Evolutionary conservation across 2,113 vertebrate genomes (phyloP), one percentile per base, ranked within the genome.

Genomic region (Heloderma charlesbogerti): DNA sequence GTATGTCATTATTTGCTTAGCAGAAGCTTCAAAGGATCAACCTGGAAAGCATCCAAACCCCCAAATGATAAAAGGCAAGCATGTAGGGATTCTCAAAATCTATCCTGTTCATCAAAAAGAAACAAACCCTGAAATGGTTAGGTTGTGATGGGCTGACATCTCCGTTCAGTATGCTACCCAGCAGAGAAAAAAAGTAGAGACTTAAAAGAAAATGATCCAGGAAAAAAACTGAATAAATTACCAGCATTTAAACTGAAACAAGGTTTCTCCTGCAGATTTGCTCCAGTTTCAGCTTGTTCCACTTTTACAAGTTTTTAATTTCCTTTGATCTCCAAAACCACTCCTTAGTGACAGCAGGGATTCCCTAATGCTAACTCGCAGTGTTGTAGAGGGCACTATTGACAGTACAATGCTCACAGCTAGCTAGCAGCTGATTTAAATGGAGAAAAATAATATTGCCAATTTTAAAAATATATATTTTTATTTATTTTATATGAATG

Each of bases 251-350:
- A 1, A n/a, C 66, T 79, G 79, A 91, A 95, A 78, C 0, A 78
- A 31, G 67, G 4, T 13, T 90, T 88, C 84, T 93, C 51, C 71
- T 37, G 82, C 0, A 88, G 81, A 93, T 22, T 85, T 91, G 9
- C 45, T 74, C 25, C 87, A 72, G 2, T 89, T 87, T 34, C 48
- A 89, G 83, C 43, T 88, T 82, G 3, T 66, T 93, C 91, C 72
- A 75, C 13, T 91, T 92, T 89, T 86, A 81, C 79, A 88, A 66
- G 48, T 13, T 91, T 87, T 89, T 60, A 79, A 84, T 40, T 89
- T 80, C 1, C n/a, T 88, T 84, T 89, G 51, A 91, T 66, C 90
- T 92, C 75, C 82, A 51, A 67, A 85, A 57, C n/a, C 72, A 1
- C 77, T 29, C 60, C 86, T 37, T n/a, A 34, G 0, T 79, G 86